phyloP scores from a whole-genome alignment of 2,888 invertebrate species.

The Perizoma affinitatum region DNA sequence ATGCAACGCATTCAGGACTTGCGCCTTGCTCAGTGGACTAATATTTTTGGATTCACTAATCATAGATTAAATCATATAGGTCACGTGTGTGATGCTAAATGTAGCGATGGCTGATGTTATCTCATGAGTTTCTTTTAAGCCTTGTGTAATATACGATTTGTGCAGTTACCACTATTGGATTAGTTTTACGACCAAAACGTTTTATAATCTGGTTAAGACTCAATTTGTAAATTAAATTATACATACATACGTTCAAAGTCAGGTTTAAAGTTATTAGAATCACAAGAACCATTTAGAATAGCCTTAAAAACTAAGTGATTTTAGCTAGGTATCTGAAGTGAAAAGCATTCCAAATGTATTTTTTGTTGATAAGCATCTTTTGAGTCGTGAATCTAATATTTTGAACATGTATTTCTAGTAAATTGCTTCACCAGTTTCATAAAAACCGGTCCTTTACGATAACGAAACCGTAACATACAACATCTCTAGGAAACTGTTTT shows the following conservation, averaged over 20 bases:
- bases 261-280: too few relatives aligned
- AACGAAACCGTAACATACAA: background rate
- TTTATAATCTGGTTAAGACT: background rate
- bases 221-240: too few relatives aligned
- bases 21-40: conserved; percentile 37
- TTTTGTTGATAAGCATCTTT: conserved; percentile 15
- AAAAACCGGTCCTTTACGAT: conserved; percentile 5
- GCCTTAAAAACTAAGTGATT: too few relatives aligned
- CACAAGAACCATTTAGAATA: too few relatives aligned
- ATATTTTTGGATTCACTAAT: conserved; percentile 49
- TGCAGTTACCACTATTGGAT: background rate
- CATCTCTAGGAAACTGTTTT: background rate
- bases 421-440: conserved; percentile 8
- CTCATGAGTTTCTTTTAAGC: conserved; percentile 18
- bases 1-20: conserved; percentile 60
- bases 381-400: conserved; percentile 2
- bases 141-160: conserved; percentile 3
- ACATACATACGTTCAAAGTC: too few relatives aligned
- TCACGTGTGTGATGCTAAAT: conserved; percentile 23
- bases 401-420: conserved; percentile 12
- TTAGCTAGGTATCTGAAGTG: too few relatives aligned
- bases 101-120: conserved; percentile 3
- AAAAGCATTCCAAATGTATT: too few relatives aligned
- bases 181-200: conserved; percentile 5
- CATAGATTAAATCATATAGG: conserved; percentile 39